phyloP scores from a whole-genome alignment of 2,797 vertebrate genomes.

The Cuniculus paca region DNA sequence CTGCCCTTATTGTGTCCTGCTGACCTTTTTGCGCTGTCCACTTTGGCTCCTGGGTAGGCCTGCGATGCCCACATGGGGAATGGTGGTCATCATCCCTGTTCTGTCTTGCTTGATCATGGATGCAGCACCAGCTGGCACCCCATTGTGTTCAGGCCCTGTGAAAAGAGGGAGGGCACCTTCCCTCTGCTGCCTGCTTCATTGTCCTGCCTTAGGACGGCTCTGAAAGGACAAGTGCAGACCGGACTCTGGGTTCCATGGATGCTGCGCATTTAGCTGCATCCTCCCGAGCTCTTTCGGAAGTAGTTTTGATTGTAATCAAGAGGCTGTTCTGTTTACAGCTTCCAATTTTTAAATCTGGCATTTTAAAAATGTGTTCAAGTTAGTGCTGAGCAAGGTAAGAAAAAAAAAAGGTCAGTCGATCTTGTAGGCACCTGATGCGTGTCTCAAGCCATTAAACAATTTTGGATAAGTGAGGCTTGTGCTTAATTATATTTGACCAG shows the following conservation, averaged over 20 bases:
- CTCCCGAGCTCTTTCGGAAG: not conserved
- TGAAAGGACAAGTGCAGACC: not conserved
- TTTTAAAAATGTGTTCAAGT: slow-evolving; percentile 40
- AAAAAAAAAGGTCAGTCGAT: slow-evolving; percentile 5
- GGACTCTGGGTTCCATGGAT: not conserved
- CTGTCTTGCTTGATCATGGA: not conserved
- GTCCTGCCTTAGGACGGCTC: not conserved
- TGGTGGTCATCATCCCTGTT: not conserved
- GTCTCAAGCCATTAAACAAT: slow-evolving; percentile 71
- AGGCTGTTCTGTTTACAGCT: slow-evolving; percentile 1
- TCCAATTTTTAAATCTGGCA: not conserved
- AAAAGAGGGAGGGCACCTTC: not conserved
- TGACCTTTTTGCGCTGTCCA: not conserved
- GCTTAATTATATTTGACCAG: slow-evolving; percentile 26
- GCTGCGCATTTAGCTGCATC: not conserved
- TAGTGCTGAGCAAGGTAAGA: slow-evolving; percentile 45
- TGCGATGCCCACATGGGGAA: not conserved
- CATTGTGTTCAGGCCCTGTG: not conserved
- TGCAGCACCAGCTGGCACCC: not conserved
- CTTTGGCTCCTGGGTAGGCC: not conserved
- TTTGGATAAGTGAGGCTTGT: not conserved
- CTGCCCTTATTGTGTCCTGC: not conserved
- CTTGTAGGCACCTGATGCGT: slow-evolving; percentile 26
- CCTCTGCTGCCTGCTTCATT: not conserved
- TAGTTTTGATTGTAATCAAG: slow-evolving; percentile 36